Percentiles rank a stretch among this genome's conserved stretches.
Evolutionary conservation across 2,113 vertebrate genomes (phyloP).

Genomic region (Puntigrus tetrazona): DNA sequence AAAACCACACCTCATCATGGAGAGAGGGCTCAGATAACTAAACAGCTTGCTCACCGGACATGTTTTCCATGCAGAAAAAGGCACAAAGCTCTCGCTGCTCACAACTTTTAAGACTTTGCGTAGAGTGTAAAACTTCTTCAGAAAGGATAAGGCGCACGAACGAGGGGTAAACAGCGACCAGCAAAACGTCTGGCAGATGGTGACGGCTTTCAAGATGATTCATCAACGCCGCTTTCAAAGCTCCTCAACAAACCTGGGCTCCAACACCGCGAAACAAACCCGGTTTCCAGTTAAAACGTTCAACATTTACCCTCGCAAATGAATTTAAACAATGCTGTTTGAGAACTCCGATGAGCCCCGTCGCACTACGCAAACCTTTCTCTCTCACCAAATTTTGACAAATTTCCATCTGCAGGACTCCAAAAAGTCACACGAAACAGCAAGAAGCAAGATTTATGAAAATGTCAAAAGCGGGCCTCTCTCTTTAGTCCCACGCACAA

Average conservation of each 20-base stretch:
- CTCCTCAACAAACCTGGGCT: conserved; percentile 37
- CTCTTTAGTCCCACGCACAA: not conserved
- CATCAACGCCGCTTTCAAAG: conserved; percentile 37
- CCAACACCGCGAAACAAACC: not conserved
- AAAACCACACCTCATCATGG: conserved; percentile 27
- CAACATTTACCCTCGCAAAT: not conserved
- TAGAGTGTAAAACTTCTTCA: not conserved
- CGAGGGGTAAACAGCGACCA: conserved; percentile 16
- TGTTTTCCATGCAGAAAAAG: not conserved
- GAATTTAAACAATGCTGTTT: not conserved
- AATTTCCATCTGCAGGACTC: not conserved
- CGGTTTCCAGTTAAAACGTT: not conserved
- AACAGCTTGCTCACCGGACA: not conserved
- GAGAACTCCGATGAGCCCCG: not conserved
- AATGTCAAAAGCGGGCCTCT: not conserved
- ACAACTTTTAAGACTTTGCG: conserved; percentile 8
- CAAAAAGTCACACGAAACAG: not conserved
- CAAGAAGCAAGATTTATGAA: not conserved
- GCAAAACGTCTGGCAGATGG: conserved; percentile 34
- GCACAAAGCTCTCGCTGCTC: not conserved
- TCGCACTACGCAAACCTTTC: not conserved
- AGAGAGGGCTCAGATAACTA: not conserved
- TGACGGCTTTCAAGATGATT: conserved; percentile 40
- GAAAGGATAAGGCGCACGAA: conserved; percentile 3
- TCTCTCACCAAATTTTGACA: not conserved